A percentile compares a stretch with the other conserved stretches of the same genome.
These are phyloP conservation scores for Rhea americana DNA, from an alignment of 2,113 vertebrate genomes.

Conservation along the genomic window DNA sequence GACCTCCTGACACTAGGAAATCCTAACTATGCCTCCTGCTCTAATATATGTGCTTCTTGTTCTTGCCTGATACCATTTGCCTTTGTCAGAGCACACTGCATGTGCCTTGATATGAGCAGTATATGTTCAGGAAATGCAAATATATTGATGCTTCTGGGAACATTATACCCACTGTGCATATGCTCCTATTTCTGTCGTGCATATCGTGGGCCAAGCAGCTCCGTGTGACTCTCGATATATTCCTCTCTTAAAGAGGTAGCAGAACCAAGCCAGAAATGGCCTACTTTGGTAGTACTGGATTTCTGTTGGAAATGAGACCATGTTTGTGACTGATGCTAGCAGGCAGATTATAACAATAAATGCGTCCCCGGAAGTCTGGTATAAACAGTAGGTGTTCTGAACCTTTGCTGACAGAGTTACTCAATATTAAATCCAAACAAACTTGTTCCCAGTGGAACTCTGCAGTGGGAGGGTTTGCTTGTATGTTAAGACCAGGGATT, in stretches of 20 bases:
- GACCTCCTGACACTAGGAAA: background rate
- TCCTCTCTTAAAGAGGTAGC: background rate
- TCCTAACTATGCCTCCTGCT: background rate
- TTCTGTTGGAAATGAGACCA: background rate
- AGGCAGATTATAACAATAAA: background rate
- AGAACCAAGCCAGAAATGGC: background rate
- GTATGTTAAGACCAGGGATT: background rate
- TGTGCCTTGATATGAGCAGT: rapidly evolving
- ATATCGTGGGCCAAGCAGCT: background rate
- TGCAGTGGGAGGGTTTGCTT: background rate
- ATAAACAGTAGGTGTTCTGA: background rate
- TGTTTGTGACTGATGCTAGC: background rate
- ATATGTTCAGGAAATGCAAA: background rate
- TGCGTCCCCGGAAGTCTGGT: background rate
- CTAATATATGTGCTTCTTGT: rapidly evolving
- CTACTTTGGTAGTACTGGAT: background rate
- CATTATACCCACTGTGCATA: background rate
- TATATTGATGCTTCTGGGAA: rapidly evolving
- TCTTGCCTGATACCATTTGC: background rate
- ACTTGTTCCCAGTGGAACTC: background rate
- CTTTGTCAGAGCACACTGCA: rapidly evolving
- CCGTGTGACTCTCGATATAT: rapidly evolving
- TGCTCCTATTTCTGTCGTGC: background rate
- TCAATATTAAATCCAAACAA: background rate
- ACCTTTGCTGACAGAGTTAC: background rate